Evolutionary conservation across 2,113 vertebrate species (phyloP), one percentile per base, ranked within the genome.

Genomic region (Megaceryle torquata): DNA sequence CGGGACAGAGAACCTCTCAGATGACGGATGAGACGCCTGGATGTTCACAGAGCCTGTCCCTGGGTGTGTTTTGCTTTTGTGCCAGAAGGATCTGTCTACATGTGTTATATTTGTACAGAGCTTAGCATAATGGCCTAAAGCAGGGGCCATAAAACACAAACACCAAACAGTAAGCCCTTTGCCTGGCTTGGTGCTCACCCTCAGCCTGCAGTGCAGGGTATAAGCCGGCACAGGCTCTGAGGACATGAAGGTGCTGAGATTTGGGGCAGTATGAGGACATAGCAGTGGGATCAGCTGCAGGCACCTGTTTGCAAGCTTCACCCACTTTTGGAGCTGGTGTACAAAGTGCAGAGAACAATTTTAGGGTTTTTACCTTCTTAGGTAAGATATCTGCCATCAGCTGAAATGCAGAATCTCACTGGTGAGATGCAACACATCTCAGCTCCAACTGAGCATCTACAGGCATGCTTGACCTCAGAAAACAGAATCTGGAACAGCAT

Each of bases 181-280:
- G 1, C n/a, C 74, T 70, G 24, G 51, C 85, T 89, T 1, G 0
- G 22, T 0, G 0, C 39, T 60, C 1, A 0, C 43, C 50, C 4
- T 57, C 54, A 53, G 25, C n/a, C 68, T 19, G 50, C 79, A 24
- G 46, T 2, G 6, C 8, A 3, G 41, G 29, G 19, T 20, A 61
- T 22, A 43, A 48, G 17, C n/a, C 56, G 26, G 0, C 0, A 0
- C 39, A 25, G 70, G 33, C 50, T 60, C 59, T 4, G 3, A 71
- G 72, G 46, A 43, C 1, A 0, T 2, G 7, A 26, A 43, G 54
- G 9, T 69, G n/a, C 50, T 59, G 76, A 57, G 64, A 26, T 13
- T 29, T 50, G 31, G 37, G 61, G 25, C 53, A 41, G 24, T 0
- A 1, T 43, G 68, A 41, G 56, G 43, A n/a, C 22, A 2, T 1